Conservation (phyloP, 2,888 invertebrate species). For the Eilema griseolum region DNA sequence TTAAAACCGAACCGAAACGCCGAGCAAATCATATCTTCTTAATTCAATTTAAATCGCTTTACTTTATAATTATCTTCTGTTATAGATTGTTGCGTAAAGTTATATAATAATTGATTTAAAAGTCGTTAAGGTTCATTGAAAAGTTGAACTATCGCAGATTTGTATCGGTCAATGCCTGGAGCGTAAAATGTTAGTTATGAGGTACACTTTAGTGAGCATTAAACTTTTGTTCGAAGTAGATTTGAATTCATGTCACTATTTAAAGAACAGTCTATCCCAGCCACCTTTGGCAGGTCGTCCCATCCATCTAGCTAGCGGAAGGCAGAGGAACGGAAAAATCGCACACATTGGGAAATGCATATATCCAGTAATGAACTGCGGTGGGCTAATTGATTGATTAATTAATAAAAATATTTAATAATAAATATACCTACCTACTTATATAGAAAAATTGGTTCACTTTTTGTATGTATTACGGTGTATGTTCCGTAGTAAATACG, state of each 20-base stretch:
- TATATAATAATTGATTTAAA: slow-evolving; percentile 11
- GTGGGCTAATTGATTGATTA: too few species aligned
- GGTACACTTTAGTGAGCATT: slow-evolving; percentile 24
- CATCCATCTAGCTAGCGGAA: too few species aligned
- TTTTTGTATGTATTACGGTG: too few species aligned
- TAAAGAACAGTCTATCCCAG: not conserved
- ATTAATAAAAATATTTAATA: too few species aligned
- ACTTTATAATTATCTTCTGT: slow-evolving; percentile 11
- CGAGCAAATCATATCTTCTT: slow-evolving; percentile 13
- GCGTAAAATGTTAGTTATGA: slow-evolving; percentile 29
- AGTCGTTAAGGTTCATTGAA: slow-evolving; percentile 36
- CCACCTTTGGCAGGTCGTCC: too few species aligned
- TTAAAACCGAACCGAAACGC: slow-evolving; percentile 7
- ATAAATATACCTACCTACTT: too few species aligned
- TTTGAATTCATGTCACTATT: not conserved
- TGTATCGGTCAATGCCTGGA: slow-evolving; percentile 30
- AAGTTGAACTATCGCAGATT: slow-evolving; percentile 31
- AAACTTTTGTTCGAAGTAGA: slow-evolving; percentile 29
- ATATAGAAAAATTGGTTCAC: too few species aligned
- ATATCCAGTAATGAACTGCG: too few species aligned
- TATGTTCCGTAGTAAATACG: too few species aligned
- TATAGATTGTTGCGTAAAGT: slow-evolving; percentile 14
- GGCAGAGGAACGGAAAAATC: too few species aligned
- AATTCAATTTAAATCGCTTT: slow-evolving; percentile 19
- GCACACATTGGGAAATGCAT: too few species aligned